Base-by-base conservation (phyloP, 2,113 vertebrate species). In the Sterna hirundo region DNA sequence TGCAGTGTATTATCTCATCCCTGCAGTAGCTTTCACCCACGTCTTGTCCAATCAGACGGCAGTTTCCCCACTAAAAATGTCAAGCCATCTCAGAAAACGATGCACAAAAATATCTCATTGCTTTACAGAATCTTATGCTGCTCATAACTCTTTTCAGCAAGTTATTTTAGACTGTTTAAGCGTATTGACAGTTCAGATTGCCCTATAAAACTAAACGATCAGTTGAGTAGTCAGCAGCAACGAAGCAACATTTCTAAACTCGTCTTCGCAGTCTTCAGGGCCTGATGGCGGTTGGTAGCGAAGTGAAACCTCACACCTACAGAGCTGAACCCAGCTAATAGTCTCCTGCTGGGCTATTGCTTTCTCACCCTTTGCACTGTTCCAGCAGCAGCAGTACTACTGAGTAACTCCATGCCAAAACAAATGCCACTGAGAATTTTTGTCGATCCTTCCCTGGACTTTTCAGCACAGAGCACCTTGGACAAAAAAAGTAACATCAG, bases 1-100 rank as follows among this genome's bases (percentile, higher is more conserved):
- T 68, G 91, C 58, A 44, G 61, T 42, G 78, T 29, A 71, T 85
- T 72, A 79, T 22, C 93, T 92, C 88, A 96, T 87, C 84, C 44
- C 54, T 71, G 26, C 57, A 57, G 93, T 42, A 89, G 86, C 89
- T 85, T 72, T 91, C 94, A 83, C 84, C 94, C 89, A 96, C 40
- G 1, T 77, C 85, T 51, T 44, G 94, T 47, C 90, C 46, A 3
- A 94, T 49, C 62, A 93, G 71, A 74, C 92, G 82, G 52, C 75
- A 72, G 2, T 32, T 69, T 88, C 58, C 76, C 64, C 64, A 17
- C 71, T 80, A 65, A 90, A 94, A 86, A 72, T 83, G 88, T 69
- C 86, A 93, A 90, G 34, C 27, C 38, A 18, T 40, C 84, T 84
- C 89, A 65, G 52, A 29, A 83, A 69, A 74, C 16, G 38, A 83